A percentile compares a stretch with the other conserved stretches of the same genome.
Evolutionary conservation across 1,140 invertebrate species (phyloP).

Genomic region (Drosophila tani): DNA sequence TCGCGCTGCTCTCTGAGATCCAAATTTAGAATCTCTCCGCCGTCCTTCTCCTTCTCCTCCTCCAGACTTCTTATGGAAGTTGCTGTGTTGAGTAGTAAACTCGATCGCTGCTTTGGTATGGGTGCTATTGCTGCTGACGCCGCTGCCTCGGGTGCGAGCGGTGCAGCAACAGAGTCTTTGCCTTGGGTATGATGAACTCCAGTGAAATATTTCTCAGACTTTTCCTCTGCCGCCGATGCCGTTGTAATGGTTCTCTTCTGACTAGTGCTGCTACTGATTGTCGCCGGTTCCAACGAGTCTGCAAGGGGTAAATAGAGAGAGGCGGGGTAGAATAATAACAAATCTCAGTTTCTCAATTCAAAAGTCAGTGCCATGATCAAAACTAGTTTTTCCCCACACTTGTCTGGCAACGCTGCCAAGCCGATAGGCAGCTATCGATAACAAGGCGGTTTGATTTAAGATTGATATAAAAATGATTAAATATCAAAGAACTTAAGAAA

Average conservation of each 20-base stretch:
- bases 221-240: conserved; percentile 64
- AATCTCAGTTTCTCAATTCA: conserved; percentile 6
- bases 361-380: conserved; percentile 17
- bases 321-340: not conserved
- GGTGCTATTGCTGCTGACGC: conserved; percentile 61
- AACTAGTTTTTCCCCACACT: conserved; percentile 10
- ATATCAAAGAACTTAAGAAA: not conserved
- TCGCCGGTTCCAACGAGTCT: conserved; percentile 53
- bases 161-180: conserved; percentile 65
- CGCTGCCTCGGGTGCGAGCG: conserved; percentile 65
- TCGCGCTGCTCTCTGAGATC: conserved; percentile 58
- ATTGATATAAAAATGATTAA: no score
- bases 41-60: conserved; percentile 48
- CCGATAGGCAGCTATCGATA: conserved; percentile 2
- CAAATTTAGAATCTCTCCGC: conserved; percentile 66
- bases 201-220: conserved; percentile 78
- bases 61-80: conserved; percentile 60
- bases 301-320: conserved; percentile 9
- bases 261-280: conserved; percentile 52
- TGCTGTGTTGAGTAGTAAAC: conserved; percentile 71
- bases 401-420: not conserved
- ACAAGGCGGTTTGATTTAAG: not conserved
- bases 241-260: conserved; percentile 39
- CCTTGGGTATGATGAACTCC: conserved; percentile 81
- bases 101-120: conserved; percentile 84